These are phyloP conservation scores for Vimba vimba DNA, from an alignment of 2,113 vertebrate genomes.

Conservation along the genomic window DNA sequence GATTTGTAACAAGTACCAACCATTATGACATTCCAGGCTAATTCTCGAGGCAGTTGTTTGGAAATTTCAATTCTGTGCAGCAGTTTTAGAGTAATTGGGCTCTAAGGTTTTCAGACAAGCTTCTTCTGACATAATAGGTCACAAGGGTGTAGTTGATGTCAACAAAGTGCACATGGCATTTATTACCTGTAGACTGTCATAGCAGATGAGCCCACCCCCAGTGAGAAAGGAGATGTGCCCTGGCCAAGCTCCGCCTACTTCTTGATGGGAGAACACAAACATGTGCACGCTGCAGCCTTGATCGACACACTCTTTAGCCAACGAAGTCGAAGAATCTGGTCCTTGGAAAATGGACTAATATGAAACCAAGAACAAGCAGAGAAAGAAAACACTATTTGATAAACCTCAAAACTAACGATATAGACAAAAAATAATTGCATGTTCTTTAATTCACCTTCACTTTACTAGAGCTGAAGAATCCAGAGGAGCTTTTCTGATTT, in stretches of 20 bases:
- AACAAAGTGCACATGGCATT: not conserved
- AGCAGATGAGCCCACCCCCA: slow-evolving; percentile 73
- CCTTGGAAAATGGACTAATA: slow-evolving; percentile 78
- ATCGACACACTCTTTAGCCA: slow-evolving; percentile 73
- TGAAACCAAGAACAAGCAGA: not conserved
- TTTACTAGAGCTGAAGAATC: slow-evolving; percentile 74
- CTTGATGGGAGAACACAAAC: slow-evolving; percentile 75
- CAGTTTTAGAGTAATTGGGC: not conserved
- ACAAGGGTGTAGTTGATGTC: not conserved
- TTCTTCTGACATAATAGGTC: not conserved
- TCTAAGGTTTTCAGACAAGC: slow-evolving; percentile 8
- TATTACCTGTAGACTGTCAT: slow-evolving; percentile 76
- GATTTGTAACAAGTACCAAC: not conserved
- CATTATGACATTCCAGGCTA: slow-evolving; percentile 12
- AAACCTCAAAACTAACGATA: not conserved
- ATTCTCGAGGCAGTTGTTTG: not conserved
- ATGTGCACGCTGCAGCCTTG: slow-evolving; percentile 79
- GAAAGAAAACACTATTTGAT: not conserved
- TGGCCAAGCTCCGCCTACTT: slow-evolving; percentile 77
- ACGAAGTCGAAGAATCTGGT: slow-evolving; percentile 64
- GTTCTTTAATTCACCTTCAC: slow-evolving; percentile 68
- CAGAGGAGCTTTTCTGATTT: slow-evolving; percentile 62
- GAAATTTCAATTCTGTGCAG: not conserved
- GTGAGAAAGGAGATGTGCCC: slow-evolving; percentile 75
- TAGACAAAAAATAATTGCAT: not conserved